Evolutionary conservation across 37 sponge, comb jelly and placozoan species (phyloP).

Genomic region (Chondrilla cf. caribensis): DNA sequence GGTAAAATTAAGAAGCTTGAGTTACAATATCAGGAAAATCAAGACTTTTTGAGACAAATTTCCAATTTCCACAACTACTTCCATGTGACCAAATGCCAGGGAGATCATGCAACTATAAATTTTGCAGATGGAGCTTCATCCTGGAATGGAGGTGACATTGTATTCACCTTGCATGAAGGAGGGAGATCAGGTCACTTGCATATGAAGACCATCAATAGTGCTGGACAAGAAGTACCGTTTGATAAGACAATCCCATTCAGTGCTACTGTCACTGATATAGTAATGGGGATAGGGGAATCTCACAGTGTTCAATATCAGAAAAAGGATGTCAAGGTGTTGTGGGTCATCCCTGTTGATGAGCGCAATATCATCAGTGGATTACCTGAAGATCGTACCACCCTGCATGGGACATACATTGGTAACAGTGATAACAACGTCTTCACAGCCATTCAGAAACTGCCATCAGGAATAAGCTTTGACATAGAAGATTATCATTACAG

Average conservation of each 20-base stretch:
- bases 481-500: neutral
- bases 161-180: slow-evolving; percentile 15
- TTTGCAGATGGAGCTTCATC: slow-evolving; percentile 31
- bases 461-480: neutral
- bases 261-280: neutral
- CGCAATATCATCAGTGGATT: neutral
- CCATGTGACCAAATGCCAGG: neutral
- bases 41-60: slow-evolving; percentile 11
- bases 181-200: neutral
- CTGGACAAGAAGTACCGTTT: neutral
- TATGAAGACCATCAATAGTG: neutral
- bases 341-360: neutral
- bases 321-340: too few relatives aligned
- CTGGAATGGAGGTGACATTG: slow-evolving; percentile 37
- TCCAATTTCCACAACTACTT: slow-evolving; percentile 29
- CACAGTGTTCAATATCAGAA: neutral
- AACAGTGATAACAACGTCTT: neutral
- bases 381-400: neutral
- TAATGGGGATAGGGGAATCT: slow-evolving; percentile 2
- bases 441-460: neutral
- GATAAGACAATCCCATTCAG: neutral
- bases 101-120: slow-evolving; percentile 1
- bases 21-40: neutral
- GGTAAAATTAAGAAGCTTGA: slow-evolving; percentile 13
- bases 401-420: slow-evolving; percentile 20